These are phyloP conservation scores for Caenorhabditis sp. DNA, from an alignment of 2,888 invertebrate species.

Conservation along the genomic window DNA sequence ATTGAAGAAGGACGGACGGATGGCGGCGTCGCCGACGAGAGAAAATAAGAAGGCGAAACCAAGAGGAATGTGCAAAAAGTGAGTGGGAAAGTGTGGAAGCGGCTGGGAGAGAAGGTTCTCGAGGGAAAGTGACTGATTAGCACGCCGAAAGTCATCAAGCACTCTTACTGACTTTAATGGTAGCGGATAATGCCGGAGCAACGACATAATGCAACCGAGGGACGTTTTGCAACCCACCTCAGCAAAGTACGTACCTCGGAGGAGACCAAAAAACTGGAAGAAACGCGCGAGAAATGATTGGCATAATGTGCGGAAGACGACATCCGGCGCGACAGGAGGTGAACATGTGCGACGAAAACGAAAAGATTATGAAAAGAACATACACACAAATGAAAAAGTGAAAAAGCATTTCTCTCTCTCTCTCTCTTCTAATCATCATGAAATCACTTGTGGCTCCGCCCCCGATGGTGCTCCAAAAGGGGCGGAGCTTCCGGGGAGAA, in stretches of 20 bases:
- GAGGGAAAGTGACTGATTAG: no score
- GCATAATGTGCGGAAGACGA: constrained; percentile 31
- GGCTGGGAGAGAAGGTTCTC: no score
- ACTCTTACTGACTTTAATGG: no score
- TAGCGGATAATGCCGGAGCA: no score
- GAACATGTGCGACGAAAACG: constrained; percentile 30
- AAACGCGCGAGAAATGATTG: constrained; percentile 8
- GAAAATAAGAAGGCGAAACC: background rate
- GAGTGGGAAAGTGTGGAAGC: no score
- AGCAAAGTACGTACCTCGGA: no score
- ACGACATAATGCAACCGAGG: no score
- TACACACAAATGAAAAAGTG: constrained; percentile 10
- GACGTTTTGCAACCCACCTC: no score
- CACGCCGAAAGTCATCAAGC: no score
- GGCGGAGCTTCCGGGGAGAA: constrained; percentile 16
- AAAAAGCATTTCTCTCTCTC: background rate
- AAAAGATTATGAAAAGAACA: constrained; percentile 10
- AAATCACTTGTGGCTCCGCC: constrained; percentile 17
- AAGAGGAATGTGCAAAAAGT: background rate
- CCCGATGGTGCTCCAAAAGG: constrained; percentile 5
- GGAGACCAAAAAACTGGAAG: constrained; percentile 17
- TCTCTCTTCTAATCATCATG: constrained; percentile 38
- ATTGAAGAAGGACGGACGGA: constrained; percentile 46
- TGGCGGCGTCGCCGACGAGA: no score
- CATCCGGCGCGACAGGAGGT: constrained; percentile 11